phyloP scores from a whole-genome alignment of 1,140 invertebrate genomes.

The Luehdorfia chinensis region DNA sequence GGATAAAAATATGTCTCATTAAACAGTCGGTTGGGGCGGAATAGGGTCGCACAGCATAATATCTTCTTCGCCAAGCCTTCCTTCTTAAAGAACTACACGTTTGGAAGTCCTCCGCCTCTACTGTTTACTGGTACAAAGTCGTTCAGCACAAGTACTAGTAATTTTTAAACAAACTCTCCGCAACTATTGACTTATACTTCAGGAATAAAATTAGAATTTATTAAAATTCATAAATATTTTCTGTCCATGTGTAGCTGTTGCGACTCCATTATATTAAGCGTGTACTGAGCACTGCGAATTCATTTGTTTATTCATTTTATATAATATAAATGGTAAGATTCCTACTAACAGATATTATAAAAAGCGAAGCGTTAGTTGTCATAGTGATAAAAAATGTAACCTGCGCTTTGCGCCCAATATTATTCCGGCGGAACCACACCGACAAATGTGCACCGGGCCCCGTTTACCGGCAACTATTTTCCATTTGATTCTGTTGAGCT shows the following conservation, averaged over 20 bases:
- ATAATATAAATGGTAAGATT: too few species aligned
- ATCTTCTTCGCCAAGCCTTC: too few species aligned
- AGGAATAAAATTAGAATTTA: background rate
- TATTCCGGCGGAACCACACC: background rate
- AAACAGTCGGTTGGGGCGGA: too few species aligned
- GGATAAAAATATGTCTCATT: too few species aligned
- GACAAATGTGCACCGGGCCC: background rate
- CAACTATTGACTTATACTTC: background rate
- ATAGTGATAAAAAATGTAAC: too few species aligned
- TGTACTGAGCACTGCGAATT: conserved; percentile 7
- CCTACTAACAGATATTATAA: too few species aligned
- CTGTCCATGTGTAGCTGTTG: conserved; percentile 1
- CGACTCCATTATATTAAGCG: conserved; percentile 2
- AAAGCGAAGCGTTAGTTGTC: too few species aligned
- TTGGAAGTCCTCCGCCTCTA: background rate
- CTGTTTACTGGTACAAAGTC: background rate
- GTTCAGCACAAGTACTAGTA: background rate
- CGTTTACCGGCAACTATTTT: too few species aligned
- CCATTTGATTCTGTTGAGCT: too few species aligned
- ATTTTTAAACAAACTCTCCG: background rate
- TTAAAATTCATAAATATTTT: background rate
- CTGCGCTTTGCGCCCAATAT: too few species aligned
- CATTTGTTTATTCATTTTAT: background rate
- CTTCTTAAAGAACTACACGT: too few species aligned
- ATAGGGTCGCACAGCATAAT: too few species aligned